Evolutionary conservation across 2,113 vertebrate species (phyloP), one percentile per base, ranked within the genome.

Genomic region (Cryptotis parvus): DNA sequence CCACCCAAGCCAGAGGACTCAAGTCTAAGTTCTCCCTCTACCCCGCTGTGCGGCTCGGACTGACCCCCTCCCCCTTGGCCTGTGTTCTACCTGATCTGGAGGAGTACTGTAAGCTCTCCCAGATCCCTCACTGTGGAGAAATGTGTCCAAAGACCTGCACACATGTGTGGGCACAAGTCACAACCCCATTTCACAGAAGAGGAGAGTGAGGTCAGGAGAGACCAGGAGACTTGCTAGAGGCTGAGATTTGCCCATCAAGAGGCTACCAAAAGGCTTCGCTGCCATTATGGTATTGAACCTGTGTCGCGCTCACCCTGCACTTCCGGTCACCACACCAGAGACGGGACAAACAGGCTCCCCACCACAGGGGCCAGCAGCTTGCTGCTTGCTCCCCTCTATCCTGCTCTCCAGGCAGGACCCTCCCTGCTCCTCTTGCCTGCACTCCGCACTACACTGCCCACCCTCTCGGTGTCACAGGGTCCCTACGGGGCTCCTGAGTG

Each of bases 101-200:
- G 55, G 77, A 65, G 49, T 63, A 18, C 16, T 0, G 20, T 4
- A 0, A 6, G 2, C 35, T 16, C 24, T 41, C 29, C 39, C 69
- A 14, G 0, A 3, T 39, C 79, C 39, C 27, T 82, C 14, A 37
- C 22, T 0, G 20, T 6, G 24, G 66, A 63, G 0, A 3, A 81
- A 12, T 4, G 4, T 6, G 24, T 1, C 0, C 69, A 4, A 61
- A 33, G 49, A 52, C 26, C 15, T 6, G 68, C n/a, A 35, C 20
- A 74, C 39, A n/a, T 58, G 80, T 52, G 18, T 10, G 15, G 76
- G 15, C 45, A 91, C 27, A 24, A 29, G 29, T 58, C 72, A 22
- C n/a, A 77, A 89, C 41, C 3, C 39, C 76, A 89, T 73, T 74
- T 73, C 73, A 81, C 83, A 89, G 86, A 77, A 88, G 92, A 83